Evolutionary conservation across 2,113 vertebrate genomes (phyloP).

Genomic region (Colius striatus): DNA sequence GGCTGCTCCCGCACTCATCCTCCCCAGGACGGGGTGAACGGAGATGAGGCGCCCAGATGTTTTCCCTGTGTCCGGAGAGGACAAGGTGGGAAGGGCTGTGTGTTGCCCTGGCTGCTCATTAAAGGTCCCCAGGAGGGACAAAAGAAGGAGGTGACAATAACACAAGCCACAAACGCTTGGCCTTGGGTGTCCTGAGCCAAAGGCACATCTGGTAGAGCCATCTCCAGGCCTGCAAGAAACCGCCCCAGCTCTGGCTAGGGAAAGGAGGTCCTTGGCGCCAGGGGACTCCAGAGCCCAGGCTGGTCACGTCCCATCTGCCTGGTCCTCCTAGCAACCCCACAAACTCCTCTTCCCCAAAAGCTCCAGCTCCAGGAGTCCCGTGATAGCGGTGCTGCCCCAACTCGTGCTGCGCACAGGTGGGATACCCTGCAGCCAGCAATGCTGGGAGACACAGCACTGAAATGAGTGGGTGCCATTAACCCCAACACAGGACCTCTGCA

Average conservation of each 20-base stretch:
- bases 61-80: not conserved
- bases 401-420: not conserved
- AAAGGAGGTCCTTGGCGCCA: not conserved
- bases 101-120: rapidly evolving
- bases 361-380: not conserved
- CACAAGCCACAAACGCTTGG: rapidly evolving
- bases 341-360: not conserved
- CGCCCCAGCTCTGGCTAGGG: not conserved
- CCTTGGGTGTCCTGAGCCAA: not conserved
- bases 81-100: not conserved
- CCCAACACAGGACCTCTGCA: not conserved
- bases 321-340: not conserved
- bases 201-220: slow-evolving; percentile 53
- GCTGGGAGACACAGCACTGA: not conserved
- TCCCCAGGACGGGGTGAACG: not conserved
- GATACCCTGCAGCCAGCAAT: not conserved
- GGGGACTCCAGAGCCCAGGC: not conserved
- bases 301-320: not conserved
- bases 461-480: not conserved
- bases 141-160: slow-evolving; percentile 33
- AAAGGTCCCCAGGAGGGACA: slow-evolving; percentile 1
- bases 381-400: not conserved
- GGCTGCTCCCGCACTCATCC: rapidly evolving
- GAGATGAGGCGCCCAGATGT: not conserved
- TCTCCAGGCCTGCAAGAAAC: not conserved